Conservation (phyloP, 2,113 vertebrate genomes). For the Mirza zaza region DNA sequence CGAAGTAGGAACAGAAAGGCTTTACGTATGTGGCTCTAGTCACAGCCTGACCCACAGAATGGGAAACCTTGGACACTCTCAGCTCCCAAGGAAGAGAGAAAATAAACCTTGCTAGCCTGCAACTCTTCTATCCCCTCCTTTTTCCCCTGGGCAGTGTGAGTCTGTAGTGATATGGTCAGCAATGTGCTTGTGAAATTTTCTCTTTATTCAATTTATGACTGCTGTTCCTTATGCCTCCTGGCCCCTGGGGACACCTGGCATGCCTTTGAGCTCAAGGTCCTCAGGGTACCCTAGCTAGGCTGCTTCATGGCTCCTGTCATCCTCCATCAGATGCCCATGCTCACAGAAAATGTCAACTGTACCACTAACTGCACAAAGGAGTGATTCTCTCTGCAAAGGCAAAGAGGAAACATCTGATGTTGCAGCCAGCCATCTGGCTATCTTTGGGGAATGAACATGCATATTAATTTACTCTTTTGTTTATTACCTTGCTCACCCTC, state of each 20-base stretch:
- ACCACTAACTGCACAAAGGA: slow-evolving; percentile 3
- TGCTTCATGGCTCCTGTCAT: background rate
- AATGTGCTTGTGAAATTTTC: slow-evolving; percentile 47
- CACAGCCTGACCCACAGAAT: slow-evolving; percentile 13
- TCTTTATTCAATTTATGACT: slow-evolving; percentile 37
- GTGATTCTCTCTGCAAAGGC: slow-evolving; percentile 39
- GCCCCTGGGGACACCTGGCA: background rate
- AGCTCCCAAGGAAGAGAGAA: background rate
- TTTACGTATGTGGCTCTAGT: background rate
- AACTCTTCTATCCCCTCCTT: background rate
- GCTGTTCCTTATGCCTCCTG: background rate
- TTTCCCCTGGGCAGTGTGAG: background rate
- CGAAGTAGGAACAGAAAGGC: slow-evolving; percentile 28
- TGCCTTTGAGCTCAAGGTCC: slow-evolving; percentile 40
- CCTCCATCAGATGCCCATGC: background rate
- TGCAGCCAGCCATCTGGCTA: slow-evolving; percentile 58
- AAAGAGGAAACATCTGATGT: slow-evolving; percentile 42
- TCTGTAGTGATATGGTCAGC: background rate
- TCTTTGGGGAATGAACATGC: slow-evolving; percentile 54
- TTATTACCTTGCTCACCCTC: slow-evolving; percentile 65
- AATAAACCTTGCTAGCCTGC: background rate
- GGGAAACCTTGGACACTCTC: background rate
- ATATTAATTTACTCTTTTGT: slow-evolving; percentile 68
- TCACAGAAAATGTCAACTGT: slow-evolving; percentile 34
- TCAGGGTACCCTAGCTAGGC: background rate